phyloP scores from a whole-genome alignment of 1,140 invertebrate species.

The Bombus confusus region DNA sequence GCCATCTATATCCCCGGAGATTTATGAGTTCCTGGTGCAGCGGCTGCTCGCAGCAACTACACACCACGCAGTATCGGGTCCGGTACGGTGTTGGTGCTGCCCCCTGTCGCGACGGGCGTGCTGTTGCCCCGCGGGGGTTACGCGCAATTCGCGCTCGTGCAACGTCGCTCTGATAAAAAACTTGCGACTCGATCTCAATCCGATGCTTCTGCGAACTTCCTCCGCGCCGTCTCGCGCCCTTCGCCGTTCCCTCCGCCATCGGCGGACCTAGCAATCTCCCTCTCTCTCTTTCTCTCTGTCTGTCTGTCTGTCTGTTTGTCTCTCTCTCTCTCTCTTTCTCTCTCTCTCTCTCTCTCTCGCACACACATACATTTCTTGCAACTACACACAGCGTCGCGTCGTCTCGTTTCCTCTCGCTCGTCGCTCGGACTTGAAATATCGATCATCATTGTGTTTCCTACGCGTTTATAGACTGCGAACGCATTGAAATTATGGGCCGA shows the following conservation, averaged over 20 bases:
- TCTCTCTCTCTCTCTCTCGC: neutral
- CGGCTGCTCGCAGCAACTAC: slow-evolving; percentile 78
- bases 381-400: neutral
- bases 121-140: slow-evolving; percentile 81
- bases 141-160: slow-evolving; percentile 81
- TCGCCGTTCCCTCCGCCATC: neutral
- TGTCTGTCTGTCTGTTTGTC: too few species aligned
- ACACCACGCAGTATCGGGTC: slow-evolving; percentile 78
- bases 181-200: slow-evolving; percentile 78
- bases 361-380: neutral
- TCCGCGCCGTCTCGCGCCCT: slow-evolving; percentile 36
- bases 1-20: slow-evolving; percentile 82
- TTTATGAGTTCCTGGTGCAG: slow-evolving; percentile 81
- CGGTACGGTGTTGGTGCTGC: slow-evolving; percentile 74
- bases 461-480: slow-evolving; percentile 44
- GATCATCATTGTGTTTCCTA: slow-evolving; percentile 50
- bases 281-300: too few species aligned
- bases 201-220: slow-evolving; percentile 58
- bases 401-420: neutral
- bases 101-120: slow-evolving; percentile 80
- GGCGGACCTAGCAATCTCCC: neutral
- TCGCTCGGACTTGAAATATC: slow-evolving; percentile 43
- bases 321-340: too few species aligned
- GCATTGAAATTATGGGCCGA: slow-evolving; percentile 23
- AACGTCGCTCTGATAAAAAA: slow-evolving; percentile 76